These are phyloP conservation scores for Ictidomys tridecemlineatus DNA, from an alignment of 2,113 vertebrate genomes.

Conservation along the genomic window DNA sequence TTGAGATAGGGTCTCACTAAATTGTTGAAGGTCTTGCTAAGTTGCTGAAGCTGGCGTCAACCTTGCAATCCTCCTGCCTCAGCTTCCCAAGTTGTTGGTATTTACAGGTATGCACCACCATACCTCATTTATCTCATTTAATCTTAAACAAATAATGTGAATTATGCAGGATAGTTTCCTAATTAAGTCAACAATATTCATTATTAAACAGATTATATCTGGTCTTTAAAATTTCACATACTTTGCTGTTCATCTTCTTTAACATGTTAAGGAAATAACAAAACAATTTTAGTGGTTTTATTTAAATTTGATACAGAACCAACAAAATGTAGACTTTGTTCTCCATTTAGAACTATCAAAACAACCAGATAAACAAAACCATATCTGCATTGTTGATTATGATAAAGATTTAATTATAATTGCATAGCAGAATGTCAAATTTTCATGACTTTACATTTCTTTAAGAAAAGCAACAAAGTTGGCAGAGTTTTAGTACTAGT, in stretches of 20 bases:
- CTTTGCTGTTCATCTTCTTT: conserved; percentile 3
- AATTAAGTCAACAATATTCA: not conserved
- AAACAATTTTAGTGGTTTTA: conserved; percentile 13
- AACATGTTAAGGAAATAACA: conserved; percentile 41
- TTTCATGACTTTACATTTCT: not conserved
- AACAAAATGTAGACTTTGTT: conserved; percentile 33
- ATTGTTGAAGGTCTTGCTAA: too few species aligned
- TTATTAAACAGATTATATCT: conserved; percentile 14
- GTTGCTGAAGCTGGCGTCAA: too few species aligned
- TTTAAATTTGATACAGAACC: not conserved
- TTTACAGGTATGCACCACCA: too few species aligned
- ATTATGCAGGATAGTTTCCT: not conserved
- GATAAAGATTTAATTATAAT: conserved; percentile 45
- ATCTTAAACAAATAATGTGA: not conserved
- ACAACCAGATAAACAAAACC: conserved; percentile 40
- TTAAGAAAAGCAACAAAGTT: conserved; percentile 36
- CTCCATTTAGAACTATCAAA: conserved; percentile 29
- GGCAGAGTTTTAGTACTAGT: not conserved
- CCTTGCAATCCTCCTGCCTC: too few species aligned
- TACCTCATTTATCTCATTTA: not conserved
- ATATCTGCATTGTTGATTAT: conserved; percentile 3
- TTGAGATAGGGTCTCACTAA: too few species aligned
- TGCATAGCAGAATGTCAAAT: not conserved
- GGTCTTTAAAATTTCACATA: not conserved
- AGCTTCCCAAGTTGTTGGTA: too few species aligned